Base-by-base conservation (phyloP, 2,113 vertebrate genomes). In the Cynocephalus volans region DNA sequence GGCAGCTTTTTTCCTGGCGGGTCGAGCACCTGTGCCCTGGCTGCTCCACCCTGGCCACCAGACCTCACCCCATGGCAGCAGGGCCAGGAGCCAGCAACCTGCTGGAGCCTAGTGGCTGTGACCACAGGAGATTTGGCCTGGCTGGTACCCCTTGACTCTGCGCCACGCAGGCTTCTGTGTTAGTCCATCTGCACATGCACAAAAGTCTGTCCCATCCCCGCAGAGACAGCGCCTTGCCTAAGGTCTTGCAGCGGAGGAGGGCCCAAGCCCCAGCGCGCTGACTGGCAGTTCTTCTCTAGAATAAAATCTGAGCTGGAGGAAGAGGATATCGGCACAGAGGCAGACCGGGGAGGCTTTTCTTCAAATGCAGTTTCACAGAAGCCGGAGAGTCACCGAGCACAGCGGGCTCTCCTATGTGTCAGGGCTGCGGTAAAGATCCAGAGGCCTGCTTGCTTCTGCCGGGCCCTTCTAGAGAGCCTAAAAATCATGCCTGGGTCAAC, bases 131-230 rank as follows among this genome's bases (percentile, higher is more conserved):
- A 31, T 8, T 6, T 45, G 13, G 31, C 56, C 31, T 15, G 1
- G 24, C 54, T 58, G 0, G 23, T 17, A 17, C 41, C 52, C 36
- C 41, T 0, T 8, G 41, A 21, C 60, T 76, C 79, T 17, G n/a
- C 0, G 0, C 52, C 26, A 45, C 8, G 31, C 58, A 2, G 0
- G 26, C n/a, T 56, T 24, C 41, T 13, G 36, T 8, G 69, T 13
- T 72, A 21, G 48, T 24, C 26, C n/a, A 19, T 60, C 45, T 31
- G 28, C 70, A 50, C 77, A 50, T 0, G 6, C 41, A 5, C 36
- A 26, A 10, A 45, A 64, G 19, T 1, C 23, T n/a, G 21, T 36
- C 36, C 17, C 15, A 33, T 18, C 5, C 50, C 45, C 4, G 0
- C 0, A 0, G 8, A 9, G 85, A 4, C 3, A 21, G 12, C 2